Evolutionary conservation across 2,888 invertebrate genomes (phyloP).

Genomic region (Standfussiana lucernea): DNA sequence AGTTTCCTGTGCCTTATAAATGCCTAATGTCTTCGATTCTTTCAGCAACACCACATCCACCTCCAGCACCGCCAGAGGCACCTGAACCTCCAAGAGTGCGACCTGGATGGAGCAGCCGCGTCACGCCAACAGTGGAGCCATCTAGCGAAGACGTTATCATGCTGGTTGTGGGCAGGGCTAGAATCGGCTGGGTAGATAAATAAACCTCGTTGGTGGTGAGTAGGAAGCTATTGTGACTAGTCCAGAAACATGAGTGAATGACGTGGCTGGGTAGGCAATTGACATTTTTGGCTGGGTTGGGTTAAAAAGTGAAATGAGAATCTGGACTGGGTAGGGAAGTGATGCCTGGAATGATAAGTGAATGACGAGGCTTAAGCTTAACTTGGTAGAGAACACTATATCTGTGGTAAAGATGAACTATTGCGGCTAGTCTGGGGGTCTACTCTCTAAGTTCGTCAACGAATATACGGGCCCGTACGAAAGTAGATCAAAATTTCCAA

Average conservation of each 20-base stretch:
- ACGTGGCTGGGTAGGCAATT: background rate
- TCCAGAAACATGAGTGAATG: background rate
- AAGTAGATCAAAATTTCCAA: too few relatives aligned
- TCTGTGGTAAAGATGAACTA: too few relatives aligned
- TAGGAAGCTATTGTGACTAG: too few relatives aligned
- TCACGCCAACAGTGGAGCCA: constrained; percentile 74
- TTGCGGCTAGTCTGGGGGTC: too few relatives aligned
- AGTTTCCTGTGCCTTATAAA: too few relatives aligned
- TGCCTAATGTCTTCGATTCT: background rate
- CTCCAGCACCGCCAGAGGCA: constrained; percentile 30
- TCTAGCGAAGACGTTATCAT: constrained; percentile 80
- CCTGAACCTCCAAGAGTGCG: constrained; percentile 59
- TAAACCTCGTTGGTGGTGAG: background rate
- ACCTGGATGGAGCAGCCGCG: constrained; percentile 59
- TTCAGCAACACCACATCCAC: constrained; percentile 38
- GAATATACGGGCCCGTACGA: too few relatives aligned
- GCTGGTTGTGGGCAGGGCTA: constrained; percentile 82
- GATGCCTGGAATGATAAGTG: too few relatives aligned
- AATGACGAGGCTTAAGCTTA: too few relatives aligned
- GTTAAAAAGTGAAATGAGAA: background rate
- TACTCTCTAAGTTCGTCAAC: too few relatives aligned
- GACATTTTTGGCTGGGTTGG: background rate
- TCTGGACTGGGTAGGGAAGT: too few relatives aligned
- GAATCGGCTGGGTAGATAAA: constrained; percentile 81
- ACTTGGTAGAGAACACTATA: too few relatives aligned